A percentile compares a stretch with the other conserved stretches of the same genome.
Conservation (phyloP, 2,888 invertebrate genomes). For the Temnothorax rugatulus region DNA sequence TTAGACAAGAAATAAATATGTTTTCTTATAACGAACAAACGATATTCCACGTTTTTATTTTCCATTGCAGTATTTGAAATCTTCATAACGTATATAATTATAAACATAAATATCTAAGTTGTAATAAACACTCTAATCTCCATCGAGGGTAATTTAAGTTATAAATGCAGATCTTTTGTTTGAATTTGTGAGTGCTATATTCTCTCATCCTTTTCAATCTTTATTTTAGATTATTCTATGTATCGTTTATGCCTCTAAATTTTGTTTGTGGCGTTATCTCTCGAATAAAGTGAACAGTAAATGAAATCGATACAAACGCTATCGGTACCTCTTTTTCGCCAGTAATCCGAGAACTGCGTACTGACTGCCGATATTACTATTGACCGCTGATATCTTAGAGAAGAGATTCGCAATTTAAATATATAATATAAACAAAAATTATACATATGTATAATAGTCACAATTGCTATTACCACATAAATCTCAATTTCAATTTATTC, state of each 20-base stretch:
- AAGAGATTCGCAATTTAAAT: not conserved
- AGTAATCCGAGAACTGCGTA: not conserved
- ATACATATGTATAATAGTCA: not conserved
- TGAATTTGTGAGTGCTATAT: not conserved
- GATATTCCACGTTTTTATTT: not conserved
- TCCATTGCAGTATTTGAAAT: not conserved
- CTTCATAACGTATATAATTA: not conserved
- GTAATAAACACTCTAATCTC: not conserved
- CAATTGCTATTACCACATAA: not conserved
- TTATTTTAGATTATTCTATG: not conserved
- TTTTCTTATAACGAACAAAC: not conserved
- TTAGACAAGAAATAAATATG: not conserved
- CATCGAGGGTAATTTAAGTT: not conserved
- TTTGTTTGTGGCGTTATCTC: constrained; percentile 38
- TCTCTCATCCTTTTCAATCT: not conserved
- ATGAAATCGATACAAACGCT: constrained; percentile 1
- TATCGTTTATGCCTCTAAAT: constrained; percentile 1
- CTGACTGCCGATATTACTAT: constrained; percentile 7
- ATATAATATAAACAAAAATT: constrained; percentile 12
- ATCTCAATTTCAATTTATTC: not conserved
- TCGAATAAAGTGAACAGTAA: not conserved
- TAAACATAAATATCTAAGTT: not conserved
- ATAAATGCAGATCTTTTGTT: not conserved
- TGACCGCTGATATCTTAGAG: constrained; percentile 5
- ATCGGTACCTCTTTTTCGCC: not conserved